phyloP scores from a whole-genome alignment of 2,113 vertebrate genomes.

The Candoia aspera region DNA sequence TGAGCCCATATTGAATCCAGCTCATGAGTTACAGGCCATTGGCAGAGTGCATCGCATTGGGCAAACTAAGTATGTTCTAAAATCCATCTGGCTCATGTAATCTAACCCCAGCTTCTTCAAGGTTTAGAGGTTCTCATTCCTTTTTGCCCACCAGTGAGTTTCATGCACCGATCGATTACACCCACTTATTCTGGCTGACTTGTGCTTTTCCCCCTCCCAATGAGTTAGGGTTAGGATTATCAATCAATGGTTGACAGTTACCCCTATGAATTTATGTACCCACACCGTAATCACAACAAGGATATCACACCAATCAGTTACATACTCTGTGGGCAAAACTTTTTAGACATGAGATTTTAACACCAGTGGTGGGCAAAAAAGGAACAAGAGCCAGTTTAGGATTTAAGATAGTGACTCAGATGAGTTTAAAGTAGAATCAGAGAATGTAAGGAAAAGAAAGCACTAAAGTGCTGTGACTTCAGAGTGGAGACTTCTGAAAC shows the following conservation, averaged over 20 bases:
- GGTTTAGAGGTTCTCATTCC: background rate
- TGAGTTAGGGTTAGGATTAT: background rate
- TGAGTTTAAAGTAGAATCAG: background rate
- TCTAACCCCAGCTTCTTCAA: background rate
- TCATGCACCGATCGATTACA: background rate
- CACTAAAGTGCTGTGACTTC: background rate
- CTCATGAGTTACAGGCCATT: slow-evolving; percentile 96
- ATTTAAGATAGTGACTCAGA: background rate
- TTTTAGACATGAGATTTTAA: background rate
- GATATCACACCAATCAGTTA: background rate
- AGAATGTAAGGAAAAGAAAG: background rate
- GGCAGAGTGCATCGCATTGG: slow-evolving; percentile 97
- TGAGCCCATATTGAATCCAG: slow-evolving; percentile 95
- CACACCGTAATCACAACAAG: background rate
- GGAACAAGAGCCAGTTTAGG: background rate
- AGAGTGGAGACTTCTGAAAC: background rate
- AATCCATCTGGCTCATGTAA: background rate
- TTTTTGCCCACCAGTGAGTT: background rate
- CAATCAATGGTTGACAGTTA: background rate
- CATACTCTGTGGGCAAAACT: background rate
- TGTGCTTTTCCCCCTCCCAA: background rate
- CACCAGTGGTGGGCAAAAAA: background rate
- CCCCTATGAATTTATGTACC: background rate
- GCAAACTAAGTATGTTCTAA: slow-evolving; percentile 87
- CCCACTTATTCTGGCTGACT: background rate